Evolutionary conservation across 2,113 vertebrate genomes (phyloP).

Genomic region (Colius striatus): DNA sequence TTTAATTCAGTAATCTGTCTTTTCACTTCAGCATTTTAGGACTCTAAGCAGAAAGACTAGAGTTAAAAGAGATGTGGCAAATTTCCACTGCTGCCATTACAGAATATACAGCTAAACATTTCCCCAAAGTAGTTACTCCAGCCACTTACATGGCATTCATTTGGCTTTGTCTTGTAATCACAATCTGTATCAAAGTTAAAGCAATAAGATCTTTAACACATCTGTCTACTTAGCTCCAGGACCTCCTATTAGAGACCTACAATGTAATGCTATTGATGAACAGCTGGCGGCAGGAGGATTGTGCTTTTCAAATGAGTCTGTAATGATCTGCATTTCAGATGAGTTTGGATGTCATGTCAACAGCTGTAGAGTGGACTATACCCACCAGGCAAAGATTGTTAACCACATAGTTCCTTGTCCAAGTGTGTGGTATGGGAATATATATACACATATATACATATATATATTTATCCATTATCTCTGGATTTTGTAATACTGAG

Average conservation of each 20-base stretch:
- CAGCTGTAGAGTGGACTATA: not conserved
- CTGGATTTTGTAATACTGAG: not conserved
- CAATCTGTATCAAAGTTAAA: not conserved
- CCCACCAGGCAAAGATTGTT: not conserved
- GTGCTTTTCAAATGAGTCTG: not conserved
- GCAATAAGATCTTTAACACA: not conserved
- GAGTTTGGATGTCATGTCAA: not conserved
- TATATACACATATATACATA: rapidly evolving
- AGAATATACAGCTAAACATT: not conserved
- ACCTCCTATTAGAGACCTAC: not conserved
- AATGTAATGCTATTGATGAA: not conserved
- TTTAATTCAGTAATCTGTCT: not conserved
- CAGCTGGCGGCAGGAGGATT: not conserved
- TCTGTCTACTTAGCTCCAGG: not conserved
- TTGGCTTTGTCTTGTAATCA: not conserved
- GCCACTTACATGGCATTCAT: not conserved
- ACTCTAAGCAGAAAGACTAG: not conserved
- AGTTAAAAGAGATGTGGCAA: not conserved
- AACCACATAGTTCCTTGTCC: not conserved
- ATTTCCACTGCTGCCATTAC: not conserved
- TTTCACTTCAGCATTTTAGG: not conserved
- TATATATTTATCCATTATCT: rapidly evolving
- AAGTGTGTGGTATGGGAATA: not conserved
- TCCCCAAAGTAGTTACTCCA: not conserved
- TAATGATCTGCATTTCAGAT: not conserved